These are phyloP conservation scores for Phocides pigmalion DNA, from an alignment of 1,140 invertebrate genomes.

Conservation along the genomic window DNA sequence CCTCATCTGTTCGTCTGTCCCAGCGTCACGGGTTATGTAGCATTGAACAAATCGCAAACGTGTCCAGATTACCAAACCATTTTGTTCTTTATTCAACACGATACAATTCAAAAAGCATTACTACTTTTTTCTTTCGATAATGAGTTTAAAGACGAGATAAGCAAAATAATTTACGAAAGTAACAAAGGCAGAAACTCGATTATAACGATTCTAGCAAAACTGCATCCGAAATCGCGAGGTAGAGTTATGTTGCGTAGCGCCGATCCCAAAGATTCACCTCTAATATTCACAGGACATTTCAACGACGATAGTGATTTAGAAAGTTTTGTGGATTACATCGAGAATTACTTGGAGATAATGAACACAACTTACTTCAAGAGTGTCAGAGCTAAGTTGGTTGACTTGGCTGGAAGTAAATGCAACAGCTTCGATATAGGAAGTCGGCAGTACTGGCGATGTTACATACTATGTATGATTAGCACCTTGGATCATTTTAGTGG, in stretches of 20 bases:
- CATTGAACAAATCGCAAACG: constrained; percentile 7
- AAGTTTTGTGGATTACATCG: constrained; percentile 32
- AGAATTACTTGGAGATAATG: constrained; percentile 42
- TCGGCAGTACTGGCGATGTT: constrained; percentile 76
- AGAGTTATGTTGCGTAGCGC: constrained; percentile 71
- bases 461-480: constrained; percentile 54
- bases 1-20: constrained; percentile 30
- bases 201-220: background rate
- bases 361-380: constrained; percentile 86
- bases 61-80: constrained; percentile 37
- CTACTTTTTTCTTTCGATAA: constrained; percentile 34
- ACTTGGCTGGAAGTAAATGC: constrained; percentile 40
- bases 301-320: constrained; percentile 69
- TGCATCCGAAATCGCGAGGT: constrained; percentile 84
- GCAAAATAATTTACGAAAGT: constrained; percentile 34
- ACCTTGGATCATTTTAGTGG: constrained; percentile 79
- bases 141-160: constrained; percentile 32
- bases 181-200: constrained; percentile 31
- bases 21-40: constrained; percentile 24
- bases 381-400: constrained; percentile 38
- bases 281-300: constrained; percentile 85
- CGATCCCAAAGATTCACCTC: constrained; percentile 84
- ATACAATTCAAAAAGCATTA: constrained; percentile 9
- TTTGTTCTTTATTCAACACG: constrained; percentile 28
- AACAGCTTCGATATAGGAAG: constrained; percentile 15